Evolutionary conservation across 1,140 invertebrate species (phyloP).

Genomic region (Sminthurides bifidus): DNA sequence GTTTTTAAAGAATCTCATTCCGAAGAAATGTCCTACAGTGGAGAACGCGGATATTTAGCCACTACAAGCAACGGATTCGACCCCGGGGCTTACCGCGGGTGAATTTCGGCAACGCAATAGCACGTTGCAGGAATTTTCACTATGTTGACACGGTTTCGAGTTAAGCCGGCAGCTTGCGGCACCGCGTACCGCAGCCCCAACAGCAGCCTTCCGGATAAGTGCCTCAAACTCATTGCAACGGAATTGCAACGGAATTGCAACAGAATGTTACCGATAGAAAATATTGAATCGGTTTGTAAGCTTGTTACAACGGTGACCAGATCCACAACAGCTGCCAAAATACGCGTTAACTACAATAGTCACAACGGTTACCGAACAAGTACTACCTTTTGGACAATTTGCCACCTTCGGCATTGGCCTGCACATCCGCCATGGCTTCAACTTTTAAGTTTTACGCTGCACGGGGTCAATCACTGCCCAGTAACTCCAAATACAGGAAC

Average conservation of each 20-base stretch:
- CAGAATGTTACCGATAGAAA: not conserved
- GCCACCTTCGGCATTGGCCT: not conserved
- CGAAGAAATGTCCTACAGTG: too few species aligned
- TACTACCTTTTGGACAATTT: conserved; percentile 19
- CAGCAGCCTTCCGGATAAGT: too few species aligned
- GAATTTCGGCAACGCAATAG: conserved; percentile 5
- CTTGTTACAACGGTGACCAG: too few species aligned
- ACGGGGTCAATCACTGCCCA: too few species aligned
- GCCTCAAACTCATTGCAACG: not conserved
- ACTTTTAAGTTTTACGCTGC: too few species aligned
- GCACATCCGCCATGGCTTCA: conserved; percentile 13
- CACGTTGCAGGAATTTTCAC: conserved; percentile 2
- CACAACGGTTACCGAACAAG: too few species aligned
- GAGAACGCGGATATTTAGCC: too few species aligned
- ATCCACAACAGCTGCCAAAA: too few species aligned
- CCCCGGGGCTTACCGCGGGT: conserved; percentile 18
- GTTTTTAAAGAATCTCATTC: too few species aligned
- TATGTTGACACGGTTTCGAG: not conserved
- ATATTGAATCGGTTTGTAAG: not conserved
- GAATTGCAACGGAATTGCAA: not conserved
- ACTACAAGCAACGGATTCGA: not conserved
- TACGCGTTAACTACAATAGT: too few species aligned
- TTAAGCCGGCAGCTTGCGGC: not conserved
- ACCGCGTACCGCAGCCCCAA: not conserved
- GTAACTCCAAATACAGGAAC: too few species aligned